These are phyloP conservation scores for Aurelia aurita complex sp. Pacific DNA, from an alignment of 30 jellyfish, hydroid and myxozoan species.

Conservation along the genomic window DNA sequence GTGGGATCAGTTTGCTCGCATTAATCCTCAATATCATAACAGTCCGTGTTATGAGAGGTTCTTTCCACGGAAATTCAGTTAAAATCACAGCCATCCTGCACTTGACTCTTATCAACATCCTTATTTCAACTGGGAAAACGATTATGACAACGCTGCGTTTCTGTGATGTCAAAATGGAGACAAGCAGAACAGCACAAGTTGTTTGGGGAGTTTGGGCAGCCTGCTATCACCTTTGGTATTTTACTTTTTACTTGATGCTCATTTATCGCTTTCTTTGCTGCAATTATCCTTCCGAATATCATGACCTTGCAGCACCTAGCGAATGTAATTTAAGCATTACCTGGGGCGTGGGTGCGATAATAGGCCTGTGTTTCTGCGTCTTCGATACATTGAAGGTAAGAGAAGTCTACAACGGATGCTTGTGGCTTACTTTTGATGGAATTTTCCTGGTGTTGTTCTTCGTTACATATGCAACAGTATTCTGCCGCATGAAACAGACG, in stretches of 20 bases:
- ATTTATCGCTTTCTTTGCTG: neutral
- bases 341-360: neutral
- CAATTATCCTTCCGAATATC: neutral
- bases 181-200: neutral
- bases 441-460: neutral
- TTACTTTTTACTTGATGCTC: neutral
- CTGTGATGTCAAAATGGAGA: neutral
- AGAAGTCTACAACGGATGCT: neutral
- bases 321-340: neutral
- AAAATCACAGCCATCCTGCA: neutral
- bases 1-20: neutral
- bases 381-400: neutral
- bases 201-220: neutral
- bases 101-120: neutral
- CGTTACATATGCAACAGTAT: constrained; percentile 3
- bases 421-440: neutral
- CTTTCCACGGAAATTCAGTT: neutral
- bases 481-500: neutral
- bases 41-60: neutral
- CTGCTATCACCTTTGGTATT: neutral
- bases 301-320: neutral
- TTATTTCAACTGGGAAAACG: neutral
- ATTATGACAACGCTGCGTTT: neutral
- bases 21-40: neutral
- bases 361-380: neutral